Percentiles rank a stretch among this genome's conserved stretches.
Conservation (phyloP, 2,888 invertebrate species). For the Eupelmus urozonus region DNA sequence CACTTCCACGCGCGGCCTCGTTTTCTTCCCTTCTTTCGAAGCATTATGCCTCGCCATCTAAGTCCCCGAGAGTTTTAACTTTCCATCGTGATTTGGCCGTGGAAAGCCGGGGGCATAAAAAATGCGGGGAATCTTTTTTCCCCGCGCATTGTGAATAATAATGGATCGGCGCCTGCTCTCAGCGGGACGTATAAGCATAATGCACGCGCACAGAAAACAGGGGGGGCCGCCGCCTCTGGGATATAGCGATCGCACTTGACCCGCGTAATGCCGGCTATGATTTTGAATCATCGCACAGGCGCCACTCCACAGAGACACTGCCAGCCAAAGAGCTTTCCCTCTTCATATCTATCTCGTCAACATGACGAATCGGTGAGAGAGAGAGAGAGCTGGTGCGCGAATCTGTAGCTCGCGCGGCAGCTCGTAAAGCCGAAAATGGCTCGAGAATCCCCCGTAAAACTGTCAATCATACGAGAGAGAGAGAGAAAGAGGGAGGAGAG, state of each 20-base stretch:
- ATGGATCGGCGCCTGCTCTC: background rate
- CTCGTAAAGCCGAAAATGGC: slow-evolving; percentile 70
- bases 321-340: background rate
- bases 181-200: background rate
- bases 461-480: slow-evolving; percentile 71
- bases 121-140: background rate
- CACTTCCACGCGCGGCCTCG: background rate
- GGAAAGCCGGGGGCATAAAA: slow-evolving; percentile 4
- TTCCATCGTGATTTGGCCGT: background rate
- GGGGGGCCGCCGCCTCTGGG: too few species aligned
- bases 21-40: background rate
- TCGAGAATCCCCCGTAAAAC: slow-evolving; percentile 70
- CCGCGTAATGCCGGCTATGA: slow-evolving; percentile 56
- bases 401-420: slow-evolving; percentile 50
- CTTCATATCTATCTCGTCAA: background rate
- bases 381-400: slow-evolving; percentile 12
- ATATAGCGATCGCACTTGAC: slow-evolving; percentile 59
- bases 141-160: slow-evolving; percentile 23
- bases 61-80: background rate
- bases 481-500: slow-evolving; percentile 6
- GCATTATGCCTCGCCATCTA: background rate
- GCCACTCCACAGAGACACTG: too few species aligned
- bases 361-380: background rate
- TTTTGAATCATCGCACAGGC: slow-evolving; percentile 56
- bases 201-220: background rate